Percentiles rank a stretch among this genome's conserved stretches.
Evolutionary conservation across 1,140 invertebrate genomes (phyloP).

Genomic region (Coptotermes formosanus): DNA sequence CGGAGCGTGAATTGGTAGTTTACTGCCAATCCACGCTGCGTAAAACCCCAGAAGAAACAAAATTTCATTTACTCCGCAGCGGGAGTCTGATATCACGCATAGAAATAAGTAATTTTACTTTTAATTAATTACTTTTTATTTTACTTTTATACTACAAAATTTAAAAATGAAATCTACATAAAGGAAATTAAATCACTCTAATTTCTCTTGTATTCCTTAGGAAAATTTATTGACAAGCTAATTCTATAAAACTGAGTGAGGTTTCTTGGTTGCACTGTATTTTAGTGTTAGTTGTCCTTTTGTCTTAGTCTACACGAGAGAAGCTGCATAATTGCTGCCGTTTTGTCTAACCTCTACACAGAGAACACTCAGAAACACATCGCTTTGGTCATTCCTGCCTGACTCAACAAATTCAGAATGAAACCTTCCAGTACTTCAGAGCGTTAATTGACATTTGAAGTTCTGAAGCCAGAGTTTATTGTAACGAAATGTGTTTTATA

Average conservation of each 20-base stretch:
- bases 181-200: not conserved
- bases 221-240: not conserved
- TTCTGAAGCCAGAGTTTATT: not conserved
- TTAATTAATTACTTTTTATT: not conserved
- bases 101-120: not conserved
- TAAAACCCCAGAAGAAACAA: no score
- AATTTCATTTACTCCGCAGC: no score
- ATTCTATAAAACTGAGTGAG: not conserved
- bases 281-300: not conserved
- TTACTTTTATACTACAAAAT: not conserved
- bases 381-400: not conserved
- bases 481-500: not conserved
- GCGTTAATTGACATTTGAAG: not conserved
- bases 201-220: not conserved
- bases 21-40: no score
- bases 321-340: not conserved
- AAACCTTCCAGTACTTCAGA: not conserved
- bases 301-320: not conserved
- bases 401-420: not conserved
- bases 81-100: no score
- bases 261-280: not conserved
- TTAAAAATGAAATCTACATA: not conserved
- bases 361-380: not conserved
- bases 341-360: not conserved
- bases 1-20: no score